Base-by-base conservation (phyloP, 2,797 vertebrate genomes). In the Brachyrhaphis roseni region DNA sequence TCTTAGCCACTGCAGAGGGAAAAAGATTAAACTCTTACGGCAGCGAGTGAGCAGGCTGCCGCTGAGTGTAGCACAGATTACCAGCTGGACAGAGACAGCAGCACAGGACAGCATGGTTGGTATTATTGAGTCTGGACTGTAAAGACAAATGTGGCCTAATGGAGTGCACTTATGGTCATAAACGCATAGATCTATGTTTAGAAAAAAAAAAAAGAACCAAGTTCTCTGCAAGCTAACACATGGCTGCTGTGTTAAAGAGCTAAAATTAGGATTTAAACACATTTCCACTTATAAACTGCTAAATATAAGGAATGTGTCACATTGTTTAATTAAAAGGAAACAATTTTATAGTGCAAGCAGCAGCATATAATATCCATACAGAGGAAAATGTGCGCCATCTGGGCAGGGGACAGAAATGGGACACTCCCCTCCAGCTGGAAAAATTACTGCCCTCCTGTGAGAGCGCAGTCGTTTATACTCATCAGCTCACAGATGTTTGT, bases 1-100 rank as follows among this genome's bases (percentile, higher is more conserved):
- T 93, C 91, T 94, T 91, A 90, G 89, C 87, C 84, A 79, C 88
- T 88, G 91, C 90, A 82, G 80, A 84, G 87, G 82, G 83, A 81
- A 62, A 87, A 89, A 93, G 92, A 94, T 94, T 93, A 94, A 94
- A 92, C 89, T 90, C 88, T 87, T 81, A 88, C 87, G 89, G 88
- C 89, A 86, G 88, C 49, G 49, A 88, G 91, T 82, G 91, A 92
- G 90, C 92, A 89, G 85, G 75, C 88, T 84, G 92, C 85, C 79
- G 88, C 89, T 64, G 89, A 87, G 84, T 77, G 81, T 46, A 80
- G 80, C 83, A 74, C 90, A 92, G 92, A 93, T 94, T 91, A 94
- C 81, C 86, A 88, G 85, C 84, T 87, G 88, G 85, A 90, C 86
- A 80, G 76, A 88, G 70, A 90, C 84, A 57, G 87, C 51, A 47